Base-by-base conservation (phyloP, 2,797 vertebrate species). In the Sarcophilus harrisii region DNA sequence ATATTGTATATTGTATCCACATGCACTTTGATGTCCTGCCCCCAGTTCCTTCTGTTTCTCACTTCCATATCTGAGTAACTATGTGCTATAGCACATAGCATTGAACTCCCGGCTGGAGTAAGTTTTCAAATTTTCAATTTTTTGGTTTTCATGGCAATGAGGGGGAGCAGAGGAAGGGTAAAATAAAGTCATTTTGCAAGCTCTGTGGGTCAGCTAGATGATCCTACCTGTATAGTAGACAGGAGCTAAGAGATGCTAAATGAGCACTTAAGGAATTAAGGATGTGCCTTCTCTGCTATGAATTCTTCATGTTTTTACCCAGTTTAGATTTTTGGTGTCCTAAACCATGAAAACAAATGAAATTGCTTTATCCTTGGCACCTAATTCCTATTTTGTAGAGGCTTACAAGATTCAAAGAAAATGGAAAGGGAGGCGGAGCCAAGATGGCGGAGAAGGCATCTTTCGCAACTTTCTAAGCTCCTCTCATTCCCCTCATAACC, bases 161-260 rank as follows among this genome's bases (percentile, higher is more conserved):
- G 32, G 32, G 0, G 38, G 66, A 81, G 38, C 0, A 81, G 2
- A 81, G n/a, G 21, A 81, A 81, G n/a, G 18, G 16, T 81, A 45
- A 8, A 45, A 81, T 24, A 38, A n/a, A 73, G 16, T 73, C 73
- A 14, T 38, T 73, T 73, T 73, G 60, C 32, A 73, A 81, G 66
- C 2, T 81, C 38, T 81, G 8, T 38, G 38, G 18, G 8, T 81
- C 66, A 45, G 18, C 18, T 81, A 95, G 6, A 91, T 52, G 91
- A 59, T 91, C 90, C n/a, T 96, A 66, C n/a, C 91, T 94, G 93
- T 59, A 94, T 97, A 97, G 91, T 90, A 94, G 55, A 11, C 90
- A 62, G 55, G 93, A 62, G 58, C 32, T n/a, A 93, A 92, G 92
- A 58, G 45, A 95, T 24, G 2, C n/a, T 81, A 38, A 96, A 93